These are phyloP conservation scores for Brachionus paranguensis DNA, from an alignment of 1,140 invertebrate genomes.

Conservation along the genomic window DNA sequence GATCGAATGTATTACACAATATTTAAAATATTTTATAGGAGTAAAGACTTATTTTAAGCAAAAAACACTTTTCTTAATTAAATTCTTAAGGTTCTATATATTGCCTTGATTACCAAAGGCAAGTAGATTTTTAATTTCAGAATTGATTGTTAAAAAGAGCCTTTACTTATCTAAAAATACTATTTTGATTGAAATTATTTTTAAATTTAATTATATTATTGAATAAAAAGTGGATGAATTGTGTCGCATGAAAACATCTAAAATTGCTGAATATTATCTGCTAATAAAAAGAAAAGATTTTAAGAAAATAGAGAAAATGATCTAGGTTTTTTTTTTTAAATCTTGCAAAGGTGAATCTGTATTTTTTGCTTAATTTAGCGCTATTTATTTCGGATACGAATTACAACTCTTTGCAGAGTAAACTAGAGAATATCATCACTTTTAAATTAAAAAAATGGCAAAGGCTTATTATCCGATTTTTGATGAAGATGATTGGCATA, in stretches of 20 bases:
- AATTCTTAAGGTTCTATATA: background rate
- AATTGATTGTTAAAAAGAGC: background rate
- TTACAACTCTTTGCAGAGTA: background rate
- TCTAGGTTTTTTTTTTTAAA: background rate
- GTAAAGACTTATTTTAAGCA: background rate
- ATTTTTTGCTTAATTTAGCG: background rate
- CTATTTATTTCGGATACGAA: background rate
- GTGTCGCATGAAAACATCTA: background rate
- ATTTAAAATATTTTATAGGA: too few species aligned
- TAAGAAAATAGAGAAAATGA: background rate
- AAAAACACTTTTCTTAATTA: background rate
- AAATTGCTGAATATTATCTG: background rate
- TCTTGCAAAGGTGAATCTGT: background rate
- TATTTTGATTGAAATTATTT: background rate
- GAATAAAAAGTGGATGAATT: background rate
- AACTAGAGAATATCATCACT: background rate
- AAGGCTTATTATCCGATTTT: background rate
- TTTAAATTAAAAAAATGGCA: background rate
- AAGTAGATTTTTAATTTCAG: background rate
- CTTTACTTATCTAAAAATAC: background rate
- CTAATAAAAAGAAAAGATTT: background rate
- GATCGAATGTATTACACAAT: too few species aligned
- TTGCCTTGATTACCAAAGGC: background rate
- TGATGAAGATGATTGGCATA: background rate
- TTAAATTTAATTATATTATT: background rate